Evolutionary conservation across 1,140 invertebrate genomes (phyloP).

Genomic region (Zaprionus kolodkinae): DNA sequence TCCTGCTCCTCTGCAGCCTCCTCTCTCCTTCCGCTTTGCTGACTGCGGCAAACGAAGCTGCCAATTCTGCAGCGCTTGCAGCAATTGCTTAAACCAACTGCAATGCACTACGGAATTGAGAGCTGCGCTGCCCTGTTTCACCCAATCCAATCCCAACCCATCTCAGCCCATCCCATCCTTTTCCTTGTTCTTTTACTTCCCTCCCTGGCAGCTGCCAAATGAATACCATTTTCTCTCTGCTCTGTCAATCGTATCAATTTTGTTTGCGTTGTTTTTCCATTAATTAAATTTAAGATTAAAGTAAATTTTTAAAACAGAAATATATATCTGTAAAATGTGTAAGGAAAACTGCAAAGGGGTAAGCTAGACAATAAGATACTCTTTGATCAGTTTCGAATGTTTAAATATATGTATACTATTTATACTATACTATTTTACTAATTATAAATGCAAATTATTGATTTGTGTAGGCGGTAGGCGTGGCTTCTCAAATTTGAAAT

Average conservation of each 20-base stretch:
- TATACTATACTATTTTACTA: too few relatives aligned
- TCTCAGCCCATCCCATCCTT: too few relatives aligned
- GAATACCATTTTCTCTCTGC: conserved; percentile 1
- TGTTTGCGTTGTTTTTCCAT: neutral
- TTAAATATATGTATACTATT: too few relatives aligned
- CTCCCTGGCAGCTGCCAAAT: neutral
- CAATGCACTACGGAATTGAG: conserved; percentile 98
- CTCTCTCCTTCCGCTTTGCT: neutral
- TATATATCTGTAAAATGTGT: neutral
- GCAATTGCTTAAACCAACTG: conserved; percentile 89
- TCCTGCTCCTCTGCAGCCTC: neutral
- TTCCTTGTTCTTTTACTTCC: too few relatives aligned
- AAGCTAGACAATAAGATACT: too few relatives aligned
- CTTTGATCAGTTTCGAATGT: too few relatives aligned
- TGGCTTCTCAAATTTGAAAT: too few relatives aligned
- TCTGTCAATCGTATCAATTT: conserved; percentile 17
- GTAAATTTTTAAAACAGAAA: neutral
- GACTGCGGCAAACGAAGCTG: conserved; percentile 67
- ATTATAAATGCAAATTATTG: too few relatives aligned
- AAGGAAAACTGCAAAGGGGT: too few relatives aligned
- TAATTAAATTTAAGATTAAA: conserved; percentile 1
- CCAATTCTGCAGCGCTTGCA: conserved; percentile 96
- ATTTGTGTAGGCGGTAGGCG: too few relatives aligned
- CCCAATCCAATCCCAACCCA: neutral
- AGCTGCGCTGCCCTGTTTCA: conserved; percentile 78